Percentiles rank a stretch among this genome's conserved stretches.
phyloP scores from a whole-genome alignment of 2,113 vertebrate genomes.

The Stigmatopora nigra region DNA sequence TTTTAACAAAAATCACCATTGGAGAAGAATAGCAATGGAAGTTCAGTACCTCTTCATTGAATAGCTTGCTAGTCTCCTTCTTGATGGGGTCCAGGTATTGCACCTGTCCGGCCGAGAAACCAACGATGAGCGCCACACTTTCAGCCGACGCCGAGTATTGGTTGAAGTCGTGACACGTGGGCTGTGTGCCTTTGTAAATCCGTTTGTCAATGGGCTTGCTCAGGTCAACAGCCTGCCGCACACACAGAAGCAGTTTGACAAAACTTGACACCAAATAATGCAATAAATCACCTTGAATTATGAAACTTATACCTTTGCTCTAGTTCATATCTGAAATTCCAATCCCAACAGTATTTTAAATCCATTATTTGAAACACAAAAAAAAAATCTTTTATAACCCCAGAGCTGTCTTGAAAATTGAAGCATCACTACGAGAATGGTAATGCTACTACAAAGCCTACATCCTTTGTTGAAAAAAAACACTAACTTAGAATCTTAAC shows the following conservation, averaged over 20 bases:
- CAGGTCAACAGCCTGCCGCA: constrained; percentile 79
- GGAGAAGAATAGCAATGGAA: too few relatives aligned
- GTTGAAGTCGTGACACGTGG: constrained; percentile 90
- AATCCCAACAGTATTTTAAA: too few relatives aligned
- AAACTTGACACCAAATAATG: background rate
- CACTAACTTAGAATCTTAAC: too few relatives aligned
- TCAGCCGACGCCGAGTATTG: constrained; percentile 81
- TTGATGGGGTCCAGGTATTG: constrained; percentile 89
- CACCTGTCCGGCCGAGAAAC: constrained; percentile 86
- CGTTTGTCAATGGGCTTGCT: constrained; percentile 89
- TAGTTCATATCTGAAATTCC: too few relatives aligned
- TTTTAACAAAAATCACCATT: too few relatives aligned
- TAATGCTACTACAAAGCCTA: too few relatives aligned
- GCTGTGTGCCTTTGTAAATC: constrained; percentile 89
- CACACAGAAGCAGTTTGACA: background rate
- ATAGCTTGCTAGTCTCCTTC: constrained; percentile 86
- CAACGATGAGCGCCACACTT: constrained; percentile 83
- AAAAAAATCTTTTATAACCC: too few relatives aligned
- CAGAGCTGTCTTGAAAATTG: too few relatives aligned
- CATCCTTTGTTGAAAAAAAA: too few relatives aligned
- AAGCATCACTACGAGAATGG: too few relatives aligned
- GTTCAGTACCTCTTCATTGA: constrained; percentile 82
- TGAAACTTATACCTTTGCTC: background rate
- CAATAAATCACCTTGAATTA: background rate
- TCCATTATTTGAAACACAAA: too few relatives aligned